phyloP scores from a whole-genome alignment of 2,113 vertebrate species.

The Clinocottus analis region DNA sequence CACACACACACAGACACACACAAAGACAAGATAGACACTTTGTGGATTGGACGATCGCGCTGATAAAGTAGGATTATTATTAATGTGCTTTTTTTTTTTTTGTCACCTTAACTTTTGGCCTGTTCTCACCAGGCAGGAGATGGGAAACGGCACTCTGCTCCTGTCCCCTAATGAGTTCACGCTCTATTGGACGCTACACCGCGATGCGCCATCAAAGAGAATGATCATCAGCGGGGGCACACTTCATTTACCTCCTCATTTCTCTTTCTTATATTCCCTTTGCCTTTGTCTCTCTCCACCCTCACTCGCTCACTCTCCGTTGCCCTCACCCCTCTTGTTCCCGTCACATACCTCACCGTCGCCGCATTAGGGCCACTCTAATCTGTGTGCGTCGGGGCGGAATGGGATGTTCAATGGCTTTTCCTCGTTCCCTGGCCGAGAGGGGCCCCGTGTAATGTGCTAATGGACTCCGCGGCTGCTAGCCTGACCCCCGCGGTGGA shows the following conservation, averaged over 20 bases:
- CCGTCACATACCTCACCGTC: conserved; percentile 52
- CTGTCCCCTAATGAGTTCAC: conserved; percentile 46
- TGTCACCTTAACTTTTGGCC: conserved; percentile 40
- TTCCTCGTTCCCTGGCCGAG: conserved; percentile 67
- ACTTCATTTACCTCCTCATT: conserved; percentile 72
- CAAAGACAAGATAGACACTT: conserved; percentile 4
- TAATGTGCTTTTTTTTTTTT: background rate
- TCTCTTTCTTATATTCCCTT: conserved; percentile 63
- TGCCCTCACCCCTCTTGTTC: conserved; percentile 29
- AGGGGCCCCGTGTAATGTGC: conserved; percentile 74
- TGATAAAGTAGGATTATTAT: conserved; percentile 23
- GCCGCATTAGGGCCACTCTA: conserved; percentile 69
- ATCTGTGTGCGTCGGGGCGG: conserved; percentile 63
- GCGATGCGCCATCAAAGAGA: conserved; percentile 63
- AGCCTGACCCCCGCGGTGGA: conserved; percentile 62
- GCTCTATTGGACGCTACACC: conserved; percentile 41
- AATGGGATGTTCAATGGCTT: conserved; percentile 73
- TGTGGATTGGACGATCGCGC: background rate
- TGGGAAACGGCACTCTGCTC: conserved; percentile 34
- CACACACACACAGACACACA: no score
- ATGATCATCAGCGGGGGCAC: conserved; percentile 60
- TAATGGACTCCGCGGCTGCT: conserved; percentile 77
- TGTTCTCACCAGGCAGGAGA: conserved; percentile 22
- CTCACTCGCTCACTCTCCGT: conserved; percentile 2
- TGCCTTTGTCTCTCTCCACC: conserved; percentile 31